Conservation (phyloP, 2,797 vertebrate genomes). For the Sebastiscus albofasciatus region DNA sequence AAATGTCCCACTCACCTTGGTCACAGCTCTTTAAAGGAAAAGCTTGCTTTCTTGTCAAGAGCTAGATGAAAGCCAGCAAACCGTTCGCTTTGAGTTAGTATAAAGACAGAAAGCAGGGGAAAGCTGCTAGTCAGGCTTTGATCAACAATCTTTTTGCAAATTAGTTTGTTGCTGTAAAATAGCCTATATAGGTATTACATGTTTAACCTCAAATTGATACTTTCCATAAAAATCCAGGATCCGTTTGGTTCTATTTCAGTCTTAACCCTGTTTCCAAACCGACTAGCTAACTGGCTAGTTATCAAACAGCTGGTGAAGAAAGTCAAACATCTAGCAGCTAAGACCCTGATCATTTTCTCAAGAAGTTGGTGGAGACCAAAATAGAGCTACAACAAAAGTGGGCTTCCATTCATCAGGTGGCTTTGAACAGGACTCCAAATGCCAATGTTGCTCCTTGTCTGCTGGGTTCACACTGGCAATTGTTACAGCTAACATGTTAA, state of each 20-base stretch:
- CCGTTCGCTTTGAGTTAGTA: not conserved
- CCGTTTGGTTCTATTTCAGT: too few relatives aligned
- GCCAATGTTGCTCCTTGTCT: not conserved
- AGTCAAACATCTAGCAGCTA: too few relatives aligned
- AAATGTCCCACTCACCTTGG: not conserved
- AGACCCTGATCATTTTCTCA: not conserved
- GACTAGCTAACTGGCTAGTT: not conserved
- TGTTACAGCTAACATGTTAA: not conserved
- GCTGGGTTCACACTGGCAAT: not conserved
- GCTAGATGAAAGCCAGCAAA: not conserved
- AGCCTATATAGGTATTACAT: not conserved
- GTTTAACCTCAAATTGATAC: not conserved
- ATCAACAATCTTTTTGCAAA: not conserved
- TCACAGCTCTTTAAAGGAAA: not conserved
- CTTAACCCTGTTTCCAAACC: not conserved
- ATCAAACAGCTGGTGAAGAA: too few relatives aligned
- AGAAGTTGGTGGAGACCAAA: not conserved
- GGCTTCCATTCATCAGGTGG: not conserved
- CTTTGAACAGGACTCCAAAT: not conserved
- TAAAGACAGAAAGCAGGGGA: not conserved
- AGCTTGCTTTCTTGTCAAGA: too few relatives aligned
- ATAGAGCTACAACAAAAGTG: not conserved
- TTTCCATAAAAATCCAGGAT: not conserved
- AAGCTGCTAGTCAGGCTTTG: not conserved
- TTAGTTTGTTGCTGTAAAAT: too few relatives aligned